Evolutionary conservation across 2,888 invertebrate species (phyloP).

Genomic region (Formica aserva): DNA sequence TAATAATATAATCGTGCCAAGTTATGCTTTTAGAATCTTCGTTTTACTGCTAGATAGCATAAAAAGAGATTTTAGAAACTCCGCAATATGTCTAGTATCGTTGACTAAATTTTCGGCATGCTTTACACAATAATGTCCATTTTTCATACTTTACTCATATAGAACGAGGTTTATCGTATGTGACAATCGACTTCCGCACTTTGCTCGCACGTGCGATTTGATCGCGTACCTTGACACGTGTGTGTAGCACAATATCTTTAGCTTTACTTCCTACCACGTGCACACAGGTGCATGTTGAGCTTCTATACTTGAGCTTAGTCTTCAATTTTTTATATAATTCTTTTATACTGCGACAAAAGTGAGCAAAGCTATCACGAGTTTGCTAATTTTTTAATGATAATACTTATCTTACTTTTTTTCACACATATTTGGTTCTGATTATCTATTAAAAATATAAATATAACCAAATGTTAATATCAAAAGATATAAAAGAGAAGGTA

Average conservation of each 20-base stretch:
- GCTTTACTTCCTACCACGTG: constrained; percentile 84
- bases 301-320: not conserved
- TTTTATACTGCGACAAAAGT: not conserved
- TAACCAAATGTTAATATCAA: not conserved
- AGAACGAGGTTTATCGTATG: not conserved
- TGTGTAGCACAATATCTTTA: constrained; percentile 67
- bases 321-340: not conserved
- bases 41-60: not conserved
- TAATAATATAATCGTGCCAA: not conserved
- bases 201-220: constrained; percentile 82
- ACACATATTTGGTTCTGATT: not conserved
- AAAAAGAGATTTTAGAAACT: not conserved
- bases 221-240: constrained; percentile 68
- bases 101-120: not conserved
- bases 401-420: not conserved
- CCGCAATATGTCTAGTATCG: not conserved
- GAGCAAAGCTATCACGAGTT: not conserved
- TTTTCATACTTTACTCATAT: not conserved
- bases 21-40: not conserved
- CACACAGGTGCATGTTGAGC: constrained; percentile 77
- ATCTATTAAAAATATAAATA: not conserved
- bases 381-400: not conserved
- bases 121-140: not conserved
- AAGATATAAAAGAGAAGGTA: not conserved
- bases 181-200: constrained; percentile 53